phyloP scores from a whole-genome alignment of 2,113 vertebrate genomes.

The Halichoeres trimaculatus region DNA sequence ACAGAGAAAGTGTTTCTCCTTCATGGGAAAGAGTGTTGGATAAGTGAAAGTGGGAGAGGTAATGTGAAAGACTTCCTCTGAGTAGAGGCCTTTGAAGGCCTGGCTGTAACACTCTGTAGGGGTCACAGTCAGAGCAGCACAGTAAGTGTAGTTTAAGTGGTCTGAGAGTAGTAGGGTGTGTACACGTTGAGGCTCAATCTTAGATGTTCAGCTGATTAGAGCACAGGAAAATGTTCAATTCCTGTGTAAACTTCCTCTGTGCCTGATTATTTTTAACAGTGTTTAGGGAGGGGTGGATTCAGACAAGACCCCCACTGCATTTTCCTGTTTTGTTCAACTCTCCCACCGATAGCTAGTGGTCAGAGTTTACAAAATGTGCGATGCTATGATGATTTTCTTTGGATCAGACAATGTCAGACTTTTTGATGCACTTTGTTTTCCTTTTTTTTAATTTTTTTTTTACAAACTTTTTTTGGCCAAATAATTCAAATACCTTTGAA shows the following conservation, averaged over 20 bases:
- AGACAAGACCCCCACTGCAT: neutral
- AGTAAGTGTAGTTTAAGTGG: neutral
- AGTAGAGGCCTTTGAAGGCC: neutral
- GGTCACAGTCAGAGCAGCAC: neutral
- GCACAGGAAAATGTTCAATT: neutral
- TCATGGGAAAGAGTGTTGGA: neutral
- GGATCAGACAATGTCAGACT: no score
- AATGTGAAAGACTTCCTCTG: conserved; percentile 4
- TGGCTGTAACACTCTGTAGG: neutral
- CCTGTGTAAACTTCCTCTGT: neutral
- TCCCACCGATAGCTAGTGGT: neutral
- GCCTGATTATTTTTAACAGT: neutral
- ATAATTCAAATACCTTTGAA: no score
- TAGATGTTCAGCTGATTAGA: neutral
- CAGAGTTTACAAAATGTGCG: conserved; percentile 14
- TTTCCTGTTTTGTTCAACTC: neutral
- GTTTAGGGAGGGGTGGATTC: conserved; percentile 9
- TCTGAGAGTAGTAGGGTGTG: neutral
- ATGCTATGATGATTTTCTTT: neutral
- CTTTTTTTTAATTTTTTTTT: no score
- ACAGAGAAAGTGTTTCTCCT: neutral
- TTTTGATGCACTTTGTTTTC: no score
- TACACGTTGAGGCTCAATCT: neutral
- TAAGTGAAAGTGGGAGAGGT: neutral
- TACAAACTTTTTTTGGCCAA: no score